Percentiles rank a stretch among this genome's conserved stretches.
phyloP scores from a whole-genome alignment of 2,113 vertebrate species.

The Anser cygnoides region DNA sequence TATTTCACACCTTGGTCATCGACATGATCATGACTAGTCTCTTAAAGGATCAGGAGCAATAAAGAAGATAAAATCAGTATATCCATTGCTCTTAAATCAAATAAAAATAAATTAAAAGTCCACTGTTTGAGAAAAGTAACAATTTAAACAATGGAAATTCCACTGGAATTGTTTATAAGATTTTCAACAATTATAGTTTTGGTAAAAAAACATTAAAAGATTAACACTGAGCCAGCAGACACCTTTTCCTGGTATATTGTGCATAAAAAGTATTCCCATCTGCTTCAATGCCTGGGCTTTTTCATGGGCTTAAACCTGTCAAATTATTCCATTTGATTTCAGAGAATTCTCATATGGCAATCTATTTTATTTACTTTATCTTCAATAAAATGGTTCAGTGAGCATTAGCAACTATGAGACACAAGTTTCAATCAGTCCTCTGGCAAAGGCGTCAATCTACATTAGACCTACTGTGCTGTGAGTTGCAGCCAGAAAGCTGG shows the following conservation, averaged over 20 bases:
- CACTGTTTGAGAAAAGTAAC: neutral
- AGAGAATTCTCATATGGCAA: constrained; percentile 87
- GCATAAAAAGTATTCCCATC: constrained; percentile 68
- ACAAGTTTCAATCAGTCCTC: constrained; percentile 89
- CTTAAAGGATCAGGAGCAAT: constrained; percentile 6
- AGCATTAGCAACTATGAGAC: constrained; percentile 91
- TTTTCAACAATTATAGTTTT: constrained; percentile 45
- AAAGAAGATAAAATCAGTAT: constrained; percentile 4
- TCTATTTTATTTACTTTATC: constrained; percentile 98
- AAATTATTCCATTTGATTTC: constrained; percentile 90
- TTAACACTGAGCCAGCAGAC: constrained; percentile 12
- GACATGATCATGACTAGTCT: neutral
- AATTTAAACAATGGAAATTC: constrained; percentile 20
- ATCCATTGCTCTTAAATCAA: neutral
- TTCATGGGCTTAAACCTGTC: constrained; percentile 79
- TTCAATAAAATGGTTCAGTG: constrained; percentile 97
- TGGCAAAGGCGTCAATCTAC: constrained; percentile 83
- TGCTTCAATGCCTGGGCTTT: constrained; percentile 67
- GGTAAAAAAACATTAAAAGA: constrained; percentile 40
- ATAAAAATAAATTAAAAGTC: neutral
- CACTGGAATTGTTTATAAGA: neutral
- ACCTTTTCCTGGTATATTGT: constrained; percentile 43
- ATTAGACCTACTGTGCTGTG: constrained; percentile 77
- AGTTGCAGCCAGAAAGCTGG: constrained; percentile 63
- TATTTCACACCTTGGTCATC: neutral